Base-by-base conservation (phyloP, 2,888 invertebrate species). In the Didymodactylos carnosus region DNA sequence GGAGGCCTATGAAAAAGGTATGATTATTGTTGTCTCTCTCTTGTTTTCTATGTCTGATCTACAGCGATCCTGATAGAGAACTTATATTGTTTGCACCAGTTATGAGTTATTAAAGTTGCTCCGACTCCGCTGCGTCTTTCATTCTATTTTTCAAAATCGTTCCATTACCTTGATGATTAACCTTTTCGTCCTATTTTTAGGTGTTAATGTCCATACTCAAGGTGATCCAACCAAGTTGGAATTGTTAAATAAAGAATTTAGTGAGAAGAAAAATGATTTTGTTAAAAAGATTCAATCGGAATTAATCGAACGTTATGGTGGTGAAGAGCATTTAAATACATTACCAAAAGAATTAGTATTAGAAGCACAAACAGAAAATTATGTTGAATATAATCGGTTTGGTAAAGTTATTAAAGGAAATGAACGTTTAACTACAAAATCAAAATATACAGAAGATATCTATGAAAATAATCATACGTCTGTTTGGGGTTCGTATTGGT, bases 151-250 rank as follows among this genome's bases (percentile, higher is more conserved):
- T 71, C 75, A 79, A 80, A 74, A 83, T n/a, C n/a, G n/a, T n/a
- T n/a, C n/a, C n/a, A n/a, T n/a, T n/a, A n/a, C n/a, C n/a, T n/a
- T n/a, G n/a, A n/a, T n/a, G n/a, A n/a, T n/a, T n/a, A n/a, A n/a
- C n/a, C n/a, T n/a, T n/a, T n/a, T n/a, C n/a, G 83, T n/a, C n/a
- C n/a, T n/a, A n/a, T n/a, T n/a, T n/a, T n/a, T n/a, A n/a, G 6
- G n/a, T n/a, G 80, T 81, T 35, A 82, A 83, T 53, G 81, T 82
- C 13, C 81, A 84, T 76, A 87, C 95, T 75, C 87, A 97, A 77
- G 97, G 97, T 5, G 98, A 98, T 83, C 98, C 98, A 11, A 99
- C 98, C 16, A 95, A 95, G 84, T 85, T 97, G 76, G 97, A 95
- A 83, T 84, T 92, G 78, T 84, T 98, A 75, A 90, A 93, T 82